A percentile compares a stretch with the other conserved stretches of the same genome.
Evolutionary conservation across 2,113 vertebrate species (phyloP).

Genomic region (Tetrao urogallus): DNA sequence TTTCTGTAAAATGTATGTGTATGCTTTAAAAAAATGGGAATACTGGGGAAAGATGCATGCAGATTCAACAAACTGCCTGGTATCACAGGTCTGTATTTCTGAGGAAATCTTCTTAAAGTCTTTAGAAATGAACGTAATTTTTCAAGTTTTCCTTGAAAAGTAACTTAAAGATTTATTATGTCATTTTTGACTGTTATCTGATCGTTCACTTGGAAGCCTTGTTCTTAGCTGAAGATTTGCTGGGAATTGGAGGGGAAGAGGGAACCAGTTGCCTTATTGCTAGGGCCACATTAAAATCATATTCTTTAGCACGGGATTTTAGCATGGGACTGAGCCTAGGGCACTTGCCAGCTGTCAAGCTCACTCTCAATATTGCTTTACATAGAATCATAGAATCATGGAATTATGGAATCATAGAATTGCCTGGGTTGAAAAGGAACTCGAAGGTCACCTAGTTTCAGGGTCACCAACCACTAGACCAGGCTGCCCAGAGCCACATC

Average conservation of each 20-base stretch:
- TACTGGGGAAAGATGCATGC: not conserved
- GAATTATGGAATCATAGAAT: no score
- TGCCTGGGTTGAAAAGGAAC: no score
- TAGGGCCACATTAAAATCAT: no score
- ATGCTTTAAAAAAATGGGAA: not conserved
- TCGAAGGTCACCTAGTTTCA: no score
- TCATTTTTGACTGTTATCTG: not conserved
- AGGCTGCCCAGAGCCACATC: no score
- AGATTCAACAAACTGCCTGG: not conserved
- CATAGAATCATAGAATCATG: no score
- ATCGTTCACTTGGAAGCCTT: not conserved
- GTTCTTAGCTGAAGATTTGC: not conserved
- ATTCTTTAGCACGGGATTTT: not conserved
- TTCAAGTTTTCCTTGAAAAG: not conserved
- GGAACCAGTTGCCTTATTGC: not conserved
- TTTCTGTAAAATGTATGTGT: not conserved
- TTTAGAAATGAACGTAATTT: not conserved
- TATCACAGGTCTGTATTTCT: accelerated
- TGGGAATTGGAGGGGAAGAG: not conserved
- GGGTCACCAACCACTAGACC: no score
- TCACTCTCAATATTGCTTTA: not conserved
- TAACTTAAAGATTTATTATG: not conserved
- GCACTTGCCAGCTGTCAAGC: accelerated
- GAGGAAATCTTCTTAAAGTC: not conserved
- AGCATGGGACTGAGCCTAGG: not conserved